Percentiles rank a stretch among this genome's conserved stretches.
These are phyloP conservation scores for Tricholauxania praeusta DNA, from an alignment of 2,888 invertebrate species.

Conservation along the genomic window DNA sequence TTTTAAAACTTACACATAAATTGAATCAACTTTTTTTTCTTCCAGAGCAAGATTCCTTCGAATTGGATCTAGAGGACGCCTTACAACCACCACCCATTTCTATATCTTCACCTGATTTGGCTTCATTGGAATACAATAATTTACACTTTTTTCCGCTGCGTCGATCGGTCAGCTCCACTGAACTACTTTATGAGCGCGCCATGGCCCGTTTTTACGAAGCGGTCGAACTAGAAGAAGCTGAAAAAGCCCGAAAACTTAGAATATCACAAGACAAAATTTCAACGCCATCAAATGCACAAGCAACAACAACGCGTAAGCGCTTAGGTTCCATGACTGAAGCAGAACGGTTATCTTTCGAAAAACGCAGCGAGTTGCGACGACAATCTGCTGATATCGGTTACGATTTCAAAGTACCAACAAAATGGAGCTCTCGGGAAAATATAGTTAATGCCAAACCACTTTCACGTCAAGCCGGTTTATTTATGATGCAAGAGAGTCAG, in stretches of 20 bases:
- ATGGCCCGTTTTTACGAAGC: conserved; percentile 87
- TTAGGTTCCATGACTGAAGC: conserved; percentile 70
- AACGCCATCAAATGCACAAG: conserved; percentile 44
- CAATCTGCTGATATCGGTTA: conserved; percentile 68
- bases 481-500: conserved; percentile 43
- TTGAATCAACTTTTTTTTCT: conserved; percentile 33
- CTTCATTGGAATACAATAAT: conserved; percentile 72
- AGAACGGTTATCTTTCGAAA: conserved; percentile 68
- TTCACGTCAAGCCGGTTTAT: conserved; percentile 46
- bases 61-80: conserved; percentile 76
- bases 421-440: conserved; percentile 64
- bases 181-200: conserved; percentile 83
- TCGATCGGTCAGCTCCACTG: conserved; percentile 84
- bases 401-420: conserved; percentile 50
- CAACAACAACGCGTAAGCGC: conserved; percentile 65
- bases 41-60: conserved; percentile 72
- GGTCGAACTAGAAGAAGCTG: conserved; percentile 79
- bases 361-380: conserved; percentile 68
- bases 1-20: background rate
- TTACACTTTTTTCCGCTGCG: conserved; percentile 71
- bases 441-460: conserved; percentile 50
- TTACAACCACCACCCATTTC: conserved; percentile 84
- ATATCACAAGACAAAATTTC: conserved; percentile 55
- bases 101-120: conserved; percentile 84
- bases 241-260: conserved; percentile 66